Percentiles rank a stretch among this genome's conserved stretches.
Conservation (phyloP, 2,888 invertebrate genomes). For the Hirtodrosophila cameraria region DNA sequence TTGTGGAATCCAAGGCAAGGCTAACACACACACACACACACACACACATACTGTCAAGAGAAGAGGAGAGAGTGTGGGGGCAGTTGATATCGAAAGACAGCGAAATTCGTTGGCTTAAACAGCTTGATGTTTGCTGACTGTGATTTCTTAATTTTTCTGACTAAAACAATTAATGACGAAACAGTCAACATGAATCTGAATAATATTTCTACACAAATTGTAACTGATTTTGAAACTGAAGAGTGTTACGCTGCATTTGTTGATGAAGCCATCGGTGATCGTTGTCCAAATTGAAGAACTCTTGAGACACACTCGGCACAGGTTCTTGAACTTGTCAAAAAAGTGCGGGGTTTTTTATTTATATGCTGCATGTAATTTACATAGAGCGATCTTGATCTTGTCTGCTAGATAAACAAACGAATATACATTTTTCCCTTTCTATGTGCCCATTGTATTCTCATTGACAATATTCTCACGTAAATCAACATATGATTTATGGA, state of each 20-base stretch:
- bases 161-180: slow-evolving; percentile 43
- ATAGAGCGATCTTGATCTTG: slow-evolving; percentile 68
- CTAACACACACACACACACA: slow-evolving; percentile 16
- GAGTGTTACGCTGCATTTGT: slow-evolving; percentile 10
- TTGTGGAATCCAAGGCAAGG: slow-evolving; percentile 73
- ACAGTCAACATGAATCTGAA: slow-evolving; percentile 13
- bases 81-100: slow-evolving; percentile 41
- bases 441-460: slow-evolving; percentile 36
- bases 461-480: slow-evolving; percentile 67
- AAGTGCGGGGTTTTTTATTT: slow-evolving; percentile 67
- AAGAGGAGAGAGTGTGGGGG: slow-evolving; percentile 2
- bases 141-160: slow-evolving; percentile 29
- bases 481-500: slow-evolving; percentile 74
- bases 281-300: slow-evolving; percentile 44
- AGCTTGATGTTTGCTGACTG: slow-evolving; percentile 66
- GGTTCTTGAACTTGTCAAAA: slow-evolving; percentile 70
- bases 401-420: slow-evolving; percentile 32
- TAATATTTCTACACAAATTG: slow-evolving; percentile 33
- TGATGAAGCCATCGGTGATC: slow-evolving; percentile 56
- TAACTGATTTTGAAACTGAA: slow-evolving; percentile 44
- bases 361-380: too few species aligned
- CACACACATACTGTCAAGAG: neutral
- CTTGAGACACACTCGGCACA: slow-evolving; percentile 54
- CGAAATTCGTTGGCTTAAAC: slow-evolving; percentile 67
- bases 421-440: slow-evolving; percentile 67